These are phyloP conservation scores for Pungitius pungitius DNA, from an alignment of 2,113 vertebrate genomes.

Conservation along the genomic window DNA sequence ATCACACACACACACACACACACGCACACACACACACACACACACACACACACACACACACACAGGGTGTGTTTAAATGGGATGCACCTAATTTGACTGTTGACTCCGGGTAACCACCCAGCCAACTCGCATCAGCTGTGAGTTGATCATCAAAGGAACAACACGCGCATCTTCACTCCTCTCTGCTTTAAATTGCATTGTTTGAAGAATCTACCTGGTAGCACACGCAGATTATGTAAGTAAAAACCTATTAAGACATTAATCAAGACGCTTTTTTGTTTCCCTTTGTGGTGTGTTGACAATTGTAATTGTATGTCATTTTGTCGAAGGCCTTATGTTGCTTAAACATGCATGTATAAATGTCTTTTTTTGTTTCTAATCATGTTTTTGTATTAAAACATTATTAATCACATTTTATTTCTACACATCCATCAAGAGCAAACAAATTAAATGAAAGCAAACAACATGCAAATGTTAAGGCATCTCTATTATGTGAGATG, in stretches of 20 bases:
- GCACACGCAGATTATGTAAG: constrained; percentile 29
- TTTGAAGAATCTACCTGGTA: background rate
- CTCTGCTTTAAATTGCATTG: background rate
- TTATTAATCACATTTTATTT: background rate
- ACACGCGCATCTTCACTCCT: background rate
- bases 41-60: background rate
- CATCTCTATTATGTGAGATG: background rate
- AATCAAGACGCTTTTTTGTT: background rate
- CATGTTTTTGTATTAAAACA: background rate
- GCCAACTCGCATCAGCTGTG: constrained; percentile 11
- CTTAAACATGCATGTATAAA: background rate
- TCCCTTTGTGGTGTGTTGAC: background rate
- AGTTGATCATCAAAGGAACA: background rate
- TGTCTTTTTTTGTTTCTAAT: background rate
- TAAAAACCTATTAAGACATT: constrained; percentile 9
- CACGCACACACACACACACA: background rate
- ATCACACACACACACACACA: background rate
- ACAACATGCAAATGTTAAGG: constrained; percentile 40
- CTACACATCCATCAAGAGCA: background rate
- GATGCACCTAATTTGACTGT: constrained; percentile 35
- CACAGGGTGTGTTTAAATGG: background rate
- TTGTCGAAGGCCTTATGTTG: background rate
- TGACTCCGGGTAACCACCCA: constrained; percentile 22
- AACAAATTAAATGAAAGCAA: constrained; percentile 9
- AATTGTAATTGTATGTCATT: background rate